phyloP scores from a whole-genome alignment of 2,113 vertebrate species.

The Chinchilla lanigera region DNA sequence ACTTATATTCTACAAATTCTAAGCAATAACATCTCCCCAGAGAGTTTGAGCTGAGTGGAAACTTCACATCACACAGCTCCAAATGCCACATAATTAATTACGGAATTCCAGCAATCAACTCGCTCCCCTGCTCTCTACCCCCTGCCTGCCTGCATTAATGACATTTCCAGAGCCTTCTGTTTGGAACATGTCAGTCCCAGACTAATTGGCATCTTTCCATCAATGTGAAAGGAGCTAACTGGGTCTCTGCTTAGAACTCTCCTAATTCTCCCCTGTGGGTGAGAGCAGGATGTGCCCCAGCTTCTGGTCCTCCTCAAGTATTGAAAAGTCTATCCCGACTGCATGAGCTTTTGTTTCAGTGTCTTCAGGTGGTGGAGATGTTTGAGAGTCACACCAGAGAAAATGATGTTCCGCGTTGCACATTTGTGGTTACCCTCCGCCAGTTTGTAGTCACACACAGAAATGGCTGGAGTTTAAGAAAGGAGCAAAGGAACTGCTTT shows the following conservation, averaged over 20 bases:
- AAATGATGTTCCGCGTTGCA: not conserved
- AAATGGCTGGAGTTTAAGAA: not conserved
- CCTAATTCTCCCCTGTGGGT: not conserved
- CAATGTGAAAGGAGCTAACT: not conserved
- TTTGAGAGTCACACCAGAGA: not conserved
- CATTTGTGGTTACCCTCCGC: not conserved
- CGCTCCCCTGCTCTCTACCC: not conserved
- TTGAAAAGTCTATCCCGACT: not conserved
- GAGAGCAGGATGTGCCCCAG: no score
- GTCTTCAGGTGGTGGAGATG: not conserved
- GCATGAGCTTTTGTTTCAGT: not conserved
- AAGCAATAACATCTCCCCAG: slow-evolving; percentile 42
- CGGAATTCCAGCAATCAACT: slow-evolving; percentile 21
- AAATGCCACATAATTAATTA: slow-evolving; percentile 64
- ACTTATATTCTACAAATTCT: not conserved
- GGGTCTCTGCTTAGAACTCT: not conserved
- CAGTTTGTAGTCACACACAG: not conserved
- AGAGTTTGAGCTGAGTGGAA: slow-evolving; percentile 48
- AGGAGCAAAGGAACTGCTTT: not conserved
- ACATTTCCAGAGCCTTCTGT: slow-evolving; percentile 60
- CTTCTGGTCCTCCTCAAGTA: not conserved
- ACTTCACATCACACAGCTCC: not conserved
- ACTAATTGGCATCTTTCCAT: slow-evolving; percentile 67
- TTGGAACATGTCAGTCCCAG: slow-evolving; percentile 24
- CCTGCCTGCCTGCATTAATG: slow-evolving; percentile 30